Evolutionary conservation across 92 coral and sea anemone genomes (phyloP), one percentile per base, ranked within the genome.

Genomic region (Heliopora coerulea): DNA sequence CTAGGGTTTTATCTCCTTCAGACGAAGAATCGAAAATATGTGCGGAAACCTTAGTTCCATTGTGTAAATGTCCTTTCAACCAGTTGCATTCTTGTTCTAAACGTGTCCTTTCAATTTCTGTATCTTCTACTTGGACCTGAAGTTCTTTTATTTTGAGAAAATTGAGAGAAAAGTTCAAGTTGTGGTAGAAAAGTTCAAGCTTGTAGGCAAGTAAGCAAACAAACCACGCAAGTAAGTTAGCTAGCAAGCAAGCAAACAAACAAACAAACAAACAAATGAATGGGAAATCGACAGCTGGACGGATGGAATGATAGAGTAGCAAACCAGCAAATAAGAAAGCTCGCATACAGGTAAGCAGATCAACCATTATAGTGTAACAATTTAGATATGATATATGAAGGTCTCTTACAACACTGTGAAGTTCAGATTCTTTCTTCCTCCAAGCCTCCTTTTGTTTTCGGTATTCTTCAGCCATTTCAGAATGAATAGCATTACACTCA

Each of bases 401-500:
- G n/a, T 8, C 42, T 69, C 82, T 49, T 76, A 93, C 98, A 57
- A 90, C 87, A 68, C 87, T 87, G 35, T 93, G 98, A 21, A 93
- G 86, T 28, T 93, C 96, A 59, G 86, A 87, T 42, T 93, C 98
- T 27, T 80, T 93, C 52, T 86, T 90, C 66, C 74, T 85, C 96
- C 96, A 88, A 19, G 75, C 64, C 26, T 81, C 88, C 80, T 88
- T 90, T 54, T 93, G 91, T 26, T 75, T 84, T 20, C 73, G 79
- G 80, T 74, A 76, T 60, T 88, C 91, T 70, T 95, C 96, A 31
- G 87, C 86, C 56, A 95, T 85, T 65, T 93, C 98, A 12, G 96
- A 74, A 70, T 90, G 98, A 70, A 93, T 88, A 57, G 86, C 99
- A 58, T 82, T 81, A 59, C 99, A 95, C 39, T 90, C 99, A 67